Evolutionary conservation across 1,140 invertebrate species (phyloP), one percentile per base, ranked within the genome.

Genomic region (Cyclina sinensis): DNA sequence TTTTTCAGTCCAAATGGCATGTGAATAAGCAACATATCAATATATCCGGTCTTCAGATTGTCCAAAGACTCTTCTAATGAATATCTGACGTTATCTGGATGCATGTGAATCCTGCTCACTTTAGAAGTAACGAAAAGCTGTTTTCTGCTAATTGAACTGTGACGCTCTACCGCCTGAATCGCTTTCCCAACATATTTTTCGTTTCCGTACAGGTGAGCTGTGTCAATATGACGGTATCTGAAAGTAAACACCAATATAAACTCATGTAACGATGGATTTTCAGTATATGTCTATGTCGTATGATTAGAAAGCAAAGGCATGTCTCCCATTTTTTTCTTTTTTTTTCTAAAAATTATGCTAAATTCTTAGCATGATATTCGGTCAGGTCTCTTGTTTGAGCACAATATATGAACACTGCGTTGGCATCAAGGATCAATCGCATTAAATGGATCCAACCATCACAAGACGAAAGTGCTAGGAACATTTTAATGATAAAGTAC

Each of bases 121-220:
- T 95, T 95, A 0, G 94, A 91, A 2, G 93, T 94, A 27, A 95
- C 73, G 76, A 94, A 95, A n/a, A 95, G 0, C 76, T 95, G 92
- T 37, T 91, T 90, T 37, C 94, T 83, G 35, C 89, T 91, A 12
- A 94, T 35, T 37, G 76, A 89, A 0, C 93, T 92, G 0, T 78
- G 59, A 30, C 89, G 86, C 27, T 92, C 85, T 30, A 91, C 84
- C 24, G 89, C 83, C 12, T 85, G 48, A 16, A 95, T 48, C 18
- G 92, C 91, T 11, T 93, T 90, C 0, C 94, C 94, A n/a, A 94
- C 90, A 32, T 93, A 90, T 37, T 80, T 51, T 78, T 94, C 93
- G 48, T 95, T 95, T 51, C 79, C 89, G 73, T 95, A 95, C n/a
- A 80, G 83, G 39, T 80, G 80, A 4, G 94, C 94, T 32, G 94